Percentiles rank a stretch among this genome's conserved stretches.
These are phyloP conservation scores for Macrophya annulata DNA, from an alignment of 2,888 invertebrate species.

Conservation along the genomic window DNA sequence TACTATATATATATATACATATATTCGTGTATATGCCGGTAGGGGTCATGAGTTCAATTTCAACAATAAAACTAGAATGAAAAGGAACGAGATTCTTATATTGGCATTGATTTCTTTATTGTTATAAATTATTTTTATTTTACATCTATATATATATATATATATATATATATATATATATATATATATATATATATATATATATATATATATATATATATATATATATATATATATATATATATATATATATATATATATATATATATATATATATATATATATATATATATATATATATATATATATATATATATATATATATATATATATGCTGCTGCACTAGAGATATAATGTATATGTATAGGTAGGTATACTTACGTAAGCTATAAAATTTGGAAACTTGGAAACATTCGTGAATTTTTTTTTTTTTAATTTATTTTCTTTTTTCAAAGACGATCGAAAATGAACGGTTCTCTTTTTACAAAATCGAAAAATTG, in stretches of 20 bases:
- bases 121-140: not conserved
- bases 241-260: not conserved
- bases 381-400: too few relatives aligned
- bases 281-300: not conserved
- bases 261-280: not conserved
- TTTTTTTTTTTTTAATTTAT: too few relatives aligned
- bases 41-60: slow-evolving; percentile 27
- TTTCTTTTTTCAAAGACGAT: too few relatives aligned
- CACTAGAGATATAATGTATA: too few relatives aligned
- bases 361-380: too few relatives aligned
- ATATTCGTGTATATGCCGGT: not conserved
- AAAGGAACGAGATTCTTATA: not conserved
- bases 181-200: not conserved
- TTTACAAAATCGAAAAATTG: too few relatives aligned
- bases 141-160: not conserved
- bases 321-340: too few relatives aligned
- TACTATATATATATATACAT: too few relatives aligned
- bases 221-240: not conserved
- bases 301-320: not conserved
- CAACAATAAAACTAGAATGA: slow-evolving; percentile 20
- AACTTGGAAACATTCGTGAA: too few relatives aligned
- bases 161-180: not conserved
- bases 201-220: not conserved
- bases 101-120: not conserved
- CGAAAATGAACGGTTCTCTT: too few relatives aligned